These are phyloP conservation scores for Entelurus aequoreus DNA, from an alignment of 2,113 vertebrate species.

Conservation along the genomic window DNA sequence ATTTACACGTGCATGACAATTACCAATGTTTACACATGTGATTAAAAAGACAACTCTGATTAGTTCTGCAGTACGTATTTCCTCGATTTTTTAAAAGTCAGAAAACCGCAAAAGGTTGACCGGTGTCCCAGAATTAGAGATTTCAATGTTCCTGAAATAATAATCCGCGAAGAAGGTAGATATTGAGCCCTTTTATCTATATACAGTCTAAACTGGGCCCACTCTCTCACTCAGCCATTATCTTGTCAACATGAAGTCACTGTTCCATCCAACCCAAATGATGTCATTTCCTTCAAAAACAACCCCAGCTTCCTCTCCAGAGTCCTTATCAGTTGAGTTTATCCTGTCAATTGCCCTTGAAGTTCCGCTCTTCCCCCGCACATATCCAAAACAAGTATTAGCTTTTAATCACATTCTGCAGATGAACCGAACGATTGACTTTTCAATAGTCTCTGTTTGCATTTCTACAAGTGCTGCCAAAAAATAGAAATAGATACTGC, in stretches of 20 bases:
- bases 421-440: slow-evolving; percentile 11
- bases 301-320: slow-evolving; percentile 55
- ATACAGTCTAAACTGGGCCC: slow-evolving; percentile 14
- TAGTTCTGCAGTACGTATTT: no score
- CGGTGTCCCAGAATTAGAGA: no score
- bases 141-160: no score
- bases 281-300: slow-evolving; percentile 70
- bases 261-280: slow-evolving; percentile 47
- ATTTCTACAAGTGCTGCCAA: slow-evolving; percentile 2
- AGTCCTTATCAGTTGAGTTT: slow-evolving; percentile 50
- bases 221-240: slow-evolving; percentile 25
- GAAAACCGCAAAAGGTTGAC: no score
- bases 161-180: slow-evolving; percentile 13
- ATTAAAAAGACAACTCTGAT: no score
- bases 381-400: slow-evolving; percentile 12
- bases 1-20: no score
- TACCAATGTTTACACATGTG: no score
- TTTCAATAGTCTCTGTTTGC: slow-evolving; percentile 15
- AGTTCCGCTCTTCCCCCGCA: slow-evolving; percentile 9
- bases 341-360: slow-evolving; percentile 34
- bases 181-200: slow-evolving; percentile 20
- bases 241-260: slow-evolving; percentile 64
- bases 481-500: slow-evolving; percentile 1
- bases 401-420: slow-evolving; percentile 13
- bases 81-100: no score